Evolutionary conservation across 2,888 invertebrate genomes (phyloP).

Genomic region (Morinoia aosen): DNA sequence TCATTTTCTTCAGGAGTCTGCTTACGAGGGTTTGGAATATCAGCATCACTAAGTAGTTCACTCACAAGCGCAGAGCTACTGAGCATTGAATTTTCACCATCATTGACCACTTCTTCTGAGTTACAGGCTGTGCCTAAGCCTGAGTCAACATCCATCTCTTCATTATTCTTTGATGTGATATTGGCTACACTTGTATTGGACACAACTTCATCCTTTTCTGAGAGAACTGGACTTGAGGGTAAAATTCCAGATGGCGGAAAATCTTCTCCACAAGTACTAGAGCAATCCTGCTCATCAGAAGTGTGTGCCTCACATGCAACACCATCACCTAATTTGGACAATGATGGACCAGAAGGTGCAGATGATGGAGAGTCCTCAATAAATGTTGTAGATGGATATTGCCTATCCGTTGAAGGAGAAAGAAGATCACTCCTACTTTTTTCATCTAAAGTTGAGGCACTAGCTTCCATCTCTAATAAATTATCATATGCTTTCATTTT

Average conservation of each 20-base stretch:
- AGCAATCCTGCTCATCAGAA: not conserved
- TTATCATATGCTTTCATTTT: not conserved
- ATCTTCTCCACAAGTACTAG: not conserved
- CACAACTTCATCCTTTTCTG: not conserved
- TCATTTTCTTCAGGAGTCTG: not conserved
- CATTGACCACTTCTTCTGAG: not conserved
- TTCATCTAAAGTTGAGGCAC: not conserved
- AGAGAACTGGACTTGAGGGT: not conserved
- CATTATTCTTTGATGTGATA: not conserved
- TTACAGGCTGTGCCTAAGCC: not conserved
- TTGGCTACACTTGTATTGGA: not conserved
- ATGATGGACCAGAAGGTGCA: not conserved
- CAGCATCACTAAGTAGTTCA: not conserved
- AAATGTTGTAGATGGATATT: not conserved
- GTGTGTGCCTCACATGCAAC: not conserved
- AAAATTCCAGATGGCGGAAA: not conserved
- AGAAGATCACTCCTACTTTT: not conserved
- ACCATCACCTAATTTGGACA: not conserved
- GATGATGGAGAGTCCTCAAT: not conserved
- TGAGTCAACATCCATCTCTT: not conserved
- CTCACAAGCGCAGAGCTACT: not conserved
- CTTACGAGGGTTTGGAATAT: not conserved
- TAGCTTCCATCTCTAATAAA: not conserved
- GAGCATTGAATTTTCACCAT: not conserved
- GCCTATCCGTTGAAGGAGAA: not conserved